Conservation (phyloP, 2,113 vertebrate genomes). For the Ochotona princeps region DNA sequence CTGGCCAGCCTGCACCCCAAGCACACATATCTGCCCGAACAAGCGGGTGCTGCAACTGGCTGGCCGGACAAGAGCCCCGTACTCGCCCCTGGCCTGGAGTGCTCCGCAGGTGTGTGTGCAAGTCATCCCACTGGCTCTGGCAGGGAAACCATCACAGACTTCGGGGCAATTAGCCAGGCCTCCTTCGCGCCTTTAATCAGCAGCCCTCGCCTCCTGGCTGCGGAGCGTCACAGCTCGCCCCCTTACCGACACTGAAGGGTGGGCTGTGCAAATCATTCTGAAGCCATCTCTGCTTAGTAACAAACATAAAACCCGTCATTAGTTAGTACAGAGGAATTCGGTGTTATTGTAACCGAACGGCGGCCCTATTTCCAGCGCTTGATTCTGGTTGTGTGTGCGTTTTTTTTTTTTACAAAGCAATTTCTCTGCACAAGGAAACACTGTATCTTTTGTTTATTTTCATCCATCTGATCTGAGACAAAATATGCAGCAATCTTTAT, state of each 20-base stretch:
- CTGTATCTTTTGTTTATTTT: slow-evolving; percentile 64
- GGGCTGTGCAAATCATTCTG: slow-evolving; percentile 47
- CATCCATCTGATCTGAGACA: slow-evolving; percentile 1
- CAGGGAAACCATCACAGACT: slow-evolving; percentile 40
- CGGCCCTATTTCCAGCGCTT: background rate
- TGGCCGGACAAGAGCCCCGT: background rate
- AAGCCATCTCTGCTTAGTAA: slow-evolving; percentile 59
- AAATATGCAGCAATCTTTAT: slow-evolving; percentile 24
- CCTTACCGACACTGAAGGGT: background rate
- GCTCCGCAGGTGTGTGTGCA: slow-evolving; percentile 89
- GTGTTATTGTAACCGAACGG: slow-evolving; percentile 53
- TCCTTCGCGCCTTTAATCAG: slow-evolving; percentile 74
- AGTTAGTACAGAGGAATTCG: slow-evolving; percentile 55
- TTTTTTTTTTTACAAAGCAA: slow-evolving; percentile 47
- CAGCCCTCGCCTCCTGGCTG: slow-evolving; percentile 71
- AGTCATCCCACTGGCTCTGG: slow-evolving; percentile 55
- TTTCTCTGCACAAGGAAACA: slow-evolving; percentile 49
- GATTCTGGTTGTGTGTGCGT: slow-evolving; percentile 11
- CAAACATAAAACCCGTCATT: background rate
- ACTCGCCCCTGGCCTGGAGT: background rate
- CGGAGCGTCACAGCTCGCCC: slow-evolving; percentile 60
- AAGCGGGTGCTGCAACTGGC: accelerated
- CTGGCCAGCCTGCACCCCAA: background rate
- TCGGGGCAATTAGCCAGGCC: slow-evolving; percentile 58
- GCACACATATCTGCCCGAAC: accelerated